Base-by-base conservation (phyloP, 2,113 vertebrate genomes). In the Spermophilus dauricus region DNA sequence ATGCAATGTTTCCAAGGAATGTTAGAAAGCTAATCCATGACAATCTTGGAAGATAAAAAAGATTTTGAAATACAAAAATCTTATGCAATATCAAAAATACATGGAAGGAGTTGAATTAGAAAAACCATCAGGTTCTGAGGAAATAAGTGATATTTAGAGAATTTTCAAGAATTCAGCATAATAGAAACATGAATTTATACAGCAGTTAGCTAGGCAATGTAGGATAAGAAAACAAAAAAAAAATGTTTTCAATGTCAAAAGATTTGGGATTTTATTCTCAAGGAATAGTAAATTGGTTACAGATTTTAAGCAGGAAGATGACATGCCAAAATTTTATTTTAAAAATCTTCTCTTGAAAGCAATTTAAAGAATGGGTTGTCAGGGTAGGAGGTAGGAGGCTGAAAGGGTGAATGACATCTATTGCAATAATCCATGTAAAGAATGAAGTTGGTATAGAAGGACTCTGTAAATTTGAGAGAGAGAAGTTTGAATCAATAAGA, bases 311-410 rank as follows among this genome's bases (percentile, higher is more conserved):
- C 80, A 91, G 45, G 61, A 86, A 94, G 30, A 86, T 87, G 34
- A 16, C 28, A 84, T 87, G 95, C 94, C 87, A 95, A 91, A 91
- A 86, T 96, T 97, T 89, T 93, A 39, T 96, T 96, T 96, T 89
- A 95, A 81, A 90, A 87, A 92, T 37, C 53, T 93, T 75, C 82
- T 96, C 69, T 85, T 94, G n/a, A 80, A 94, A 94, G 67, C 48
- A 85, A 42, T 87, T 88, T 92, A 20, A 51, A 94, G 73, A 93
- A 7, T 85, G 58, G 17, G 89, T 81, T 91, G 70, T 45, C 37
- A 2, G 45, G 7, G n/a, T 22, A 77, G 93, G 78, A 81, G 70
- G 80, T n/a, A 13, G 37, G 84, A 95, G 37, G 10, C 78, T 53
- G 20, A 89, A 22, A 61, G 22, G 92, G 2, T 63, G 65, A 42